Percentiles rank a stretch among this genome's conserved stretches.
These are phyloP conservation scores for Bellardia bayeri DNA, from an alignment of 2,888 invertebrate genomes.

Conservation along the genomic window DNA sequence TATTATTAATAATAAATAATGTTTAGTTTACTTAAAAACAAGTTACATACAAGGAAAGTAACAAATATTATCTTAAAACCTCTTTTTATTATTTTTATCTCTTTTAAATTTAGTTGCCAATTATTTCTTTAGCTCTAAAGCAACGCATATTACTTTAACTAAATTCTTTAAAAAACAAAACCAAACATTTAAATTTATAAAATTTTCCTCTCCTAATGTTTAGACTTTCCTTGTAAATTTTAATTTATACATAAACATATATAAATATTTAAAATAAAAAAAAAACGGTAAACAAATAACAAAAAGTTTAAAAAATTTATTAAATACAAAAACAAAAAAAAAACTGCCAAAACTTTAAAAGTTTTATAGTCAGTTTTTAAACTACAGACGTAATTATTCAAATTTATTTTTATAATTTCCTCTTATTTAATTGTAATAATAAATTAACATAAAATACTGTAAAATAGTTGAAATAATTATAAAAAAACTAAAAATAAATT, in stretches of 20 bases:
- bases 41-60: conserved; percentile 40
- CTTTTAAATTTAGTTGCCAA: conserved; percentile 38
- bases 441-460: conserved; percentile 42
- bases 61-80: conserved; percentile 19
- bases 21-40: conserved; percentile 37
- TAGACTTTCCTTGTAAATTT: conserved; percentile 39
- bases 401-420: conserved; percentile 38
- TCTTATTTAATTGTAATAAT: conserved; percentile 56
- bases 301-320: conserved; percentile 35
- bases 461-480: conserved; percentile 65
- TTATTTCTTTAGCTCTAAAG: conserved; percentile 14
- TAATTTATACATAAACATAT: conserved; percentile 10
- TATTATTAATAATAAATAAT: conserved; percentile 37
- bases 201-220: not conserved
- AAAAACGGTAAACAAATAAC: conserved; percentile 10
- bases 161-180: not conserved
- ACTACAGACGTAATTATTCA: not conserved
- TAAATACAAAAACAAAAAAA: conserved; percentile 74
- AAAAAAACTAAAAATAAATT: not conserved
- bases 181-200: not conserved
- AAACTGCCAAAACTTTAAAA: conserved; percentile 83
- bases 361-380: conserved; percentile 78
- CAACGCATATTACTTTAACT: not conserved
- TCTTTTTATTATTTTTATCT: not conserved
- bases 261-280: not conserved